Evolutionary conservation across 2,888 invertebrate genomes (phyloP).

Genomic region (Standfussiana lucernea): DNA sequence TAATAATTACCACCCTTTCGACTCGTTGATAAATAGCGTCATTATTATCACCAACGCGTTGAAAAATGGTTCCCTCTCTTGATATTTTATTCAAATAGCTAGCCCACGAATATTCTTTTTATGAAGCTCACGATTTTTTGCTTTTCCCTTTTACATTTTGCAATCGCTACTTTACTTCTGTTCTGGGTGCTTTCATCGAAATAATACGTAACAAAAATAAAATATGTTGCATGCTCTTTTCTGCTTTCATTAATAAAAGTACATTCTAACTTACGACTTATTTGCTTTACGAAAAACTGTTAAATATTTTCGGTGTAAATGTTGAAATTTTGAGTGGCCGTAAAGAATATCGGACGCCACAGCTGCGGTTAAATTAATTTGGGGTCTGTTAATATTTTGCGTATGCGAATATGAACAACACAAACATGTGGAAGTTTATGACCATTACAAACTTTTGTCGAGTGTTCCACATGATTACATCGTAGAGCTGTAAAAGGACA

Average conservation of each 20-base stretch:
- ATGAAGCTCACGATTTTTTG: conserved; percentile 77
- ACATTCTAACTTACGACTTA: not conserved
- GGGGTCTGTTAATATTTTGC: conserved; percentile 59
- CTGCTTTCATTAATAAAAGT: conserved; percentile 31
- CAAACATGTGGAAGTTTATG: conserved; percentile 58
- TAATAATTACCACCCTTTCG: conserved; percentile 90
- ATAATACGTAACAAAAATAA: conserved; percentile 54
- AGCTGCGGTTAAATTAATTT: conserved; percentile 64
- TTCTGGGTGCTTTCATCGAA: conserved; percentile 62
- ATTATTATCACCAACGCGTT: conserved; percentile 88
- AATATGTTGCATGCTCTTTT: conserved; percentile 24
- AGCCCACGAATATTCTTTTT: conserved; percentile 81
- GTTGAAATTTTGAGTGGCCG: conserved; percentile 28
- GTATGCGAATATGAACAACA: conserved; percentile 47
- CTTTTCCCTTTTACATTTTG: conserved; percentile 69
- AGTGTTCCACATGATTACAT: conserved; percentile 59
- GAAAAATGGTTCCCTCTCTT: conserved; percentile 86
- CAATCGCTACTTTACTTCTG: conserved; percentile 64
- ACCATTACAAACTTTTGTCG: conserved; percentile 62
- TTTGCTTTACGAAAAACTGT: conserved; percentile 1
- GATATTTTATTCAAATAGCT: conserved; percentile 88
- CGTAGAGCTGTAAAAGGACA: conserved; percentile 45
- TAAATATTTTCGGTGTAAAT: not conserved
- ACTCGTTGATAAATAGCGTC: conserved; percentile 89
- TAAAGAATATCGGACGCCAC: conserved; percentile 43